phyloP scores from a whole-genome alignment of 2,888 invertebrate genomes.

The Odontocerum albicorne region DNA sequence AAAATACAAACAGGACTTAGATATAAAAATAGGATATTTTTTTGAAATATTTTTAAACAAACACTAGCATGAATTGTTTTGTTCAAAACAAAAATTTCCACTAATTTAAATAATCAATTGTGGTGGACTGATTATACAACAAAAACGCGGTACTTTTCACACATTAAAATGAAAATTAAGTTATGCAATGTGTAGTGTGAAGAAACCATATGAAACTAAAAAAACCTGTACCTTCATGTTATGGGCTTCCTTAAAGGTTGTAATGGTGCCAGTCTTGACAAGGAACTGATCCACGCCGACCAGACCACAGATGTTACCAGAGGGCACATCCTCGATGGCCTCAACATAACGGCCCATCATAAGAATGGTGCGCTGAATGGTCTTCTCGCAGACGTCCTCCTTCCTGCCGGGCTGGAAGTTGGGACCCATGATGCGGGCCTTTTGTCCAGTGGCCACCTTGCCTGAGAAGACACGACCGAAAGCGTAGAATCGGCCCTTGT shows the following conservation, averaged over 20 bases:
- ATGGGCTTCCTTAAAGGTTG: slow-evolving; percentile 98
- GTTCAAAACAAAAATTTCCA: too few species aligned
- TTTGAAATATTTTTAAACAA: too few species aligned
- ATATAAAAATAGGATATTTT: too few species aligned
- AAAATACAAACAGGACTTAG: too few species aligned
- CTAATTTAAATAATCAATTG: too few species aligned
- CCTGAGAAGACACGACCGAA: slow-evolving; percentile 99
- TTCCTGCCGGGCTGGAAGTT: slow-evolving; percentile 98
- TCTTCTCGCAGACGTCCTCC: slow-evolving; percentile 98
- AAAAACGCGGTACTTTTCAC: too few species aligned
- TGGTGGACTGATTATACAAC: too few species aligned
- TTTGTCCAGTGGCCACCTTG: slow-evolving; percentile 85
- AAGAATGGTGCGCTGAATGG: slow-evolving; percentile 98
- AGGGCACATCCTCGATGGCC: slow-evolving; percentile 99
- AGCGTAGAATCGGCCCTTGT: slow-evolving; percentile 99
- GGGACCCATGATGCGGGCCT: slow-evolving; percentile 99
- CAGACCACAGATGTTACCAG: slow-evolving; percentile 99
- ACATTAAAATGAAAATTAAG: too few species aligned
- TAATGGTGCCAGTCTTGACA: slow-evolving; percentile 98
- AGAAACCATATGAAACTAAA: too few species aligned
- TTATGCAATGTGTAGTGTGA: too few species aligned
- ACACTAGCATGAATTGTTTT: too few species aligned
- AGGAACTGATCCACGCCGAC: slow-evolving; percentile 99
- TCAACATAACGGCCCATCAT: slow-evolving; percentile 99
- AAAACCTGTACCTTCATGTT: slow-evolving; percentile 78